Percentiles rank a stretch among this genome's conserved stretches.
Conservation (phyloP, 2,797 vertebrate species). For the Sebastes matsubarae region DNA sequence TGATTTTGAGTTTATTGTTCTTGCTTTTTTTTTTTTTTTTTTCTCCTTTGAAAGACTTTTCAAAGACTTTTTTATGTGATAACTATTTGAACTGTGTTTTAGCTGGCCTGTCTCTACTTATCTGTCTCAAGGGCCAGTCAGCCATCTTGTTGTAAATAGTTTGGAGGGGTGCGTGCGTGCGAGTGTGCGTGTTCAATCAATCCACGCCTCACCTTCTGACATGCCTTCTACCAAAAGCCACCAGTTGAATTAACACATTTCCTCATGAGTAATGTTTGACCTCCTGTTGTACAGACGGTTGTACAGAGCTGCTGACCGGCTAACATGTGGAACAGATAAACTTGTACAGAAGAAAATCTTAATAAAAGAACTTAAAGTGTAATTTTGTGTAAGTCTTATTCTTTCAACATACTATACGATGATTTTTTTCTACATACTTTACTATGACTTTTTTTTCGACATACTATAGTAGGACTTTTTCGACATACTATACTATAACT, state of each 20-base stretch:
- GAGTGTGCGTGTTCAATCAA: not conserved
- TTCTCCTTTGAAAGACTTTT: conserved; percentile 37
- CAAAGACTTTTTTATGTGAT: conserved; percentile 45
- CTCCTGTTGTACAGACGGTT: conserved; percentile 60
- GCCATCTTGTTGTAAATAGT: conserved; percentile 55
- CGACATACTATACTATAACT: no score
- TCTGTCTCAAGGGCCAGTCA: conserved; percentile 32
- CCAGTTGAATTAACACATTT: conserved; percentile 35
- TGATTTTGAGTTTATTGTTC: conserved; percentile 21
- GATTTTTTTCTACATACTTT: no score
- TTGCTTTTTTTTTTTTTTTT: not conserved
- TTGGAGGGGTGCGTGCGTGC: not conserved
- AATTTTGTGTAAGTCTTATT: not conserved
- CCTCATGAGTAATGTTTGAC: conserved; percentile 30
- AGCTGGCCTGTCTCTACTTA: conserved; percentile 24
- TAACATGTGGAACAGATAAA: conserved; percentile 52
- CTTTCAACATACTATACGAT: no score
- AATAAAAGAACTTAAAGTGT: conserved; percentile 67
- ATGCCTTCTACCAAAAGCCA: conserved; percentile 36
- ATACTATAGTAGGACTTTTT: no score
- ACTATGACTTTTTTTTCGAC: no score
- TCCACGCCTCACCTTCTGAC: conserved; percentile 28
- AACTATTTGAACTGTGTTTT: conserved; percentile 33
- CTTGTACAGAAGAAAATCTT: conserved; percentile 68
- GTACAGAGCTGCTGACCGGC: conserved; percentile 61